Conservation (phyloP, 2,797 vertebrate genomes). For the Pangasius macronema region DNA sequence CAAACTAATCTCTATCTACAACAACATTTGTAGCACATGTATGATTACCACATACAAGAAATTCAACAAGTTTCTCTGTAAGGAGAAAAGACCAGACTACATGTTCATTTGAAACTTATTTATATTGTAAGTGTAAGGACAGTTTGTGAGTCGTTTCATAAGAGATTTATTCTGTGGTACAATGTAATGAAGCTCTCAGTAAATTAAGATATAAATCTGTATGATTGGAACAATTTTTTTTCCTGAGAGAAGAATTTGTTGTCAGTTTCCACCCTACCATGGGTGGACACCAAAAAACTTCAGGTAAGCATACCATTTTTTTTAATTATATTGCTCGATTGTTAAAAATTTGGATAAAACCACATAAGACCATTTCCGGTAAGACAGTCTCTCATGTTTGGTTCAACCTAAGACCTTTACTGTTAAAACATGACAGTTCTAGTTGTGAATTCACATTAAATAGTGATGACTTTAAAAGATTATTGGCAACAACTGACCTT, state of each 20-base stretch:
- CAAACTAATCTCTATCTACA: neutral
- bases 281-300: neutral
- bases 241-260: neutral
- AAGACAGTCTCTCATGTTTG: neutral
- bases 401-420: neutral
- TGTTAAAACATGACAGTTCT: neutral
- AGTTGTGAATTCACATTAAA: constrained; percentile 10
- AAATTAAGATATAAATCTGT: neutral
- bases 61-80: neutral
- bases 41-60: neutral
- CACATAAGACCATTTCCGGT: neutral
- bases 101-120: neutral
- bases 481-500: neutral
- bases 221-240: neutral
- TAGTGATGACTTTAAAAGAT: neutral
- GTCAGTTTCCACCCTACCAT: neutral
- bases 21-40: constrained; percentile 2
- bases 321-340: neutral
- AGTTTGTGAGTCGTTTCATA: neutral
- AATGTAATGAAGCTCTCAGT: neutral
- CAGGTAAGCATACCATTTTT: neutral
- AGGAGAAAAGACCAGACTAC: neutral
- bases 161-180: neutral
- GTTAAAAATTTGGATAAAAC: neutral
- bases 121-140: neutral